Evolutionary conservation across 1,140 invertebrate genomes (phyloP).

Genomic region (Drosophila oshimai): DNA sequence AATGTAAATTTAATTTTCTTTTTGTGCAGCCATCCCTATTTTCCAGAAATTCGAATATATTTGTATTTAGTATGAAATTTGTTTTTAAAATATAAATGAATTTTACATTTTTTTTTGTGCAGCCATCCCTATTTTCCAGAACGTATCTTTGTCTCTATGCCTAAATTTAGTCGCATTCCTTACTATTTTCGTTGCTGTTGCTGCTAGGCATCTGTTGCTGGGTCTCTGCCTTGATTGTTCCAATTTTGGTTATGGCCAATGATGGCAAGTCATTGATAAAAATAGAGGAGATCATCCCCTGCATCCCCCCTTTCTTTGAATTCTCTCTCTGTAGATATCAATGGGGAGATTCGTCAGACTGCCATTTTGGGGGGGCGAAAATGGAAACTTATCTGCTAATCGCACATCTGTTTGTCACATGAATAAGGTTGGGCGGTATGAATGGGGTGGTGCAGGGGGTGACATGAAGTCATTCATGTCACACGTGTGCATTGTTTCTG

Average conservation of each 20-base stretch:
- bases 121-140: conserved; percentile 15
- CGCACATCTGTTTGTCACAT: conserved; percentile 77
- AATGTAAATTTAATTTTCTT: neutral
- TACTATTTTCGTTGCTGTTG: conserved; percentile 53
- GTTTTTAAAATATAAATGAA: neutral
- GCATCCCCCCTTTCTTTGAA: neutral
- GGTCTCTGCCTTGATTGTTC: conserved; percentile 63
- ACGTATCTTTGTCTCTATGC: conserved; percentile 40
- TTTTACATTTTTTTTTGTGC: neutral
- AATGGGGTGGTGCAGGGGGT: neutral
- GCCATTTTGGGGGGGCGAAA: conserved; percentile 19
- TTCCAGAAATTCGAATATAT: too few species aligned
- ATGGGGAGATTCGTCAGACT: conserved; percentile 41
- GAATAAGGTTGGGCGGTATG: conserved; percentile 14
- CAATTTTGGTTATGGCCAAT: conserved; percentile 69
- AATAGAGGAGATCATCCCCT: conserved; percentile 46
- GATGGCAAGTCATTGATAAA: conserved; percentile 68
- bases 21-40: neutral
- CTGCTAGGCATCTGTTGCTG: conserved; percentile 43
- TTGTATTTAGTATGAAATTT: too few species aligned
- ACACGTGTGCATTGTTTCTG: conserved; percentile 54
- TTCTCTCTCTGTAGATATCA: conserved; percentile 41
- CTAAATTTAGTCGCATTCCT: conserved; percentile 76
- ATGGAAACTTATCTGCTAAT: conserved; percentile 78
- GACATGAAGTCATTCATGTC: conserved; percentile 11